Evolutionary conservation across 1,140 invertebrate genomes (phyloP), one percentile per base, ranked within the genome.

Genomic region (Cotesia glomerata): DNA sequence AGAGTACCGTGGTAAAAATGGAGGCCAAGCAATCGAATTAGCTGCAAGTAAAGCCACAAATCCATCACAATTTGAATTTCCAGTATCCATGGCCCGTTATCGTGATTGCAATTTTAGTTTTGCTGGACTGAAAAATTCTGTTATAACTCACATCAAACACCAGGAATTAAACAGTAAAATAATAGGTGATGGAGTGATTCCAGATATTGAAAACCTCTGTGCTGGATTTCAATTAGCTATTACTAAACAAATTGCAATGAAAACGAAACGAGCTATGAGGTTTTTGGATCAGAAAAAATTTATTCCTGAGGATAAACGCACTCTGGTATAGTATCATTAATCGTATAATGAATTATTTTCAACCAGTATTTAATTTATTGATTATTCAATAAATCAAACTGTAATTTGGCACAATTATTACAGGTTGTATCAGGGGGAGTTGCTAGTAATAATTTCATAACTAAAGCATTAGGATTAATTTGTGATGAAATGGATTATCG

Each of bases 381-480:
- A 49, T 39, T 59, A n/a, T 14, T 61, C 8, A 36, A 68, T 35
- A n/a, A 61, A 67, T 13, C 13, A 35, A 9, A 59, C 3, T 34
- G 32, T 34, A 65, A 54, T 65, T 32, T 18, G 68, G 4, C 36
- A 35, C 1, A 76, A 5, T 59, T 72, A 18, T 84, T 79, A n/a
- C 71, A 93, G 91, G 94, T 98, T 34, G 89, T 99, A 1, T 98
- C 97, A 61, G 98, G 98, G 14, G 98, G 98, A 64, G 97, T 98
- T 9, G 98, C 97, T 4, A 95, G 95, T 80, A 99, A 99, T 85
- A 87, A 93, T 83, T 95, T 92, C 80, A 92, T 99, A 14, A 90
- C 90, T 61, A 85, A 89, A 72, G 89, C 90, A 66, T 83, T 99
- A 4, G 76, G 88, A 78, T 84, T 91, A 71, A 78, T 98, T 58